These are phyloP conservation scores for Odontomyia ornata DNA, from an alignment of 2,888 invertebrate genomes.

Conservation along the genomic window DNA sequence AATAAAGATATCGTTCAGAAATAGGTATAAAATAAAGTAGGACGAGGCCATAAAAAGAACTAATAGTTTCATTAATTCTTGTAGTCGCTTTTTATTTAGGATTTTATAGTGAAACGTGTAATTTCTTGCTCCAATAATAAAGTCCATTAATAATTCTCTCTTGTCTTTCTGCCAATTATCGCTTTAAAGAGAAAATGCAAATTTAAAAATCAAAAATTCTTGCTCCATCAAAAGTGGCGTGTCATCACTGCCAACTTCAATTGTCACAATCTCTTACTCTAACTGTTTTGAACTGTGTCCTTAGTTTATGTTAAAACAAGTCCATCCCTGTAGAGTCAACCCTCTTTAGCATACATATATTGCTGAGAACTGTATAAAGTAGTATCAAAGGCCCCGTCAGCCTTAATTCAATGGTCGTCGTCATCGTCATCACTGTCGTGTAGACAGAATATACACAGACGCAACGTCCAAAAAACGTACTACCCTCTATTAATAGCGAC, in stretches of 20 bases:
- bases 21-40: no score
- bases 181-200: background rate
- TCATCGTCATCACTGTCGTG: background rate
- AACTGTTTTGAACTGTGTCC: background rate
- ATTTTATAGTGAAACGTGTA: no score
- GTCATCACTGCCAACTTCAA: background rate
- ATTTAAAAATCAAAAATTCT: background rate
- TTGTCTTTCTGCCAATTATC: background rate
- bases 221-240: background rate
- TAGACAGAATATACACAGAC: slow-evolving; percentile 35
- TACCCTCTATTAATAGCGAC: slow-evolving; percentile 30
- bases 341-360: background rate
- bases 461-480: slow-evolving; percentile 29
- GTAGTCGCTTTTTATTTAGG: no score
- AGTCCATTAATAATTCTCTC: no score
- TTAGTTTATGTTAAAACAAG: background rate
- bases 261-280: background rate
- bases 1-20: no score
- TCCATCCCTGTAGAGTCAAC: slow-evolving; percentile 17
- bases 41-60: no score
- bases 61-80: no score
- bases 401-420: slow-evolving; percentile 28
- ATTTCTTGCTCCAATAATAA: background rate
- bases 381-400: slow-evolving; percentile 21
- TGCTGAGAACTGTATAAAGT: background rate